Evolutionary conservation across 1,140 invertebrate species (phyloP).

Genomic region (Gryllus bimaculatus): DNA sequence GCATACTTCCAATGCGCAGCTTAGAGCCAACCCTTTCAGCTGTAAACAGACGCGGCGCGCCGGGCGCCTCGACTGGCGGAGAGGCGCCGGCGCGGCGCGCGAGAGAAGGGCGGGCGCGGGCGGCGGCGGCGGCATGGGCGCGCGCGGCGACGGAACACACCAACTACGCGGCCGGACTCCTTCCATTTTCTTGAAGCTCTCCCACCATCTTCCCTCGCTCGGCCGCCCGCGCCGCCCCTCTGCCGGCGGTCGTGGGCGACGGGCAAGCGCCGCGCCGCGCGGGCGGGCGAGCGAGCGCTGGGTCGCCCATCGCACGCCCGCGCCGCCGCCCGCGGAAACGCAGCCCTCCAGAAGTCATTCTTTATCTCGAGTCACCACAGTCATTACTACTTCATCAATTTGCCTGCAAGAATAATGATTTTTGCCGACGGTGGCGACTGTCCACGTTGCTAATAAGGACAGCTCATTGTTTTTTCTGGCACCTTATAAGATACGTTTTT

Average conservation of each 20-base stretch:
- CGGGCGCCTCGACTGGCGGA: slow-evolving; percentile 13
- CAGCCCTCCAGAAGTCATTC: too few relatives aligned
- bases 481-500: too few relatives aligned
- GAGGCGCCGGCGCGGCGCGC: neutral
- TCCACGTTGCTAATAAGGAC: too few relatives aligned
- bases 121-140: slow-evolving; percentile 8
- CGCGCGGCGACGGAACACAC: slow-evolving; percentile 16
- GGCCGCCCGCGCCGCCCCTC: neutral
- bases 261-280: slow-evolving; percentile 30
- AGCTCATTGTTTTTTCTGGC: too few relatives aligned
- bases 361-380: too few relatives aligned
- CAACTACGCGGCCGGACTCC: slow-evolving; percentile 12
- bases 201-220: neutral
- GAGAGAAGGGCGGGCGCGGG: neutral
- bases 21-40: slow-evolving; percentile 14
- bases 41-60: slow-evolving; percentile 11
- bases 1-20: slow-evolving; percentile 16
- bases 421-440: too few relatives aligned
- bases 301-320: slow-evolving; percentile 19
- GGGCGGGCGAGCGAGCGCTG: slow-evolving; percentile 25
- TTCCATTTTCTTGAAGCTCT: slow-evolving; percentile 13
- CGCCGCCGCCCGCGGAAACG: slow-evolving; percentile 6
- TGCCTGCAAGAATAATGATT: too few relatives aligned
- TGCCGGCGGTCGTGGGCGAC: neutral
- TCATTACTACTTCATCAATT: too few relatives aligned